Evolutionary conservation across 2,113 vertebrate genomes (phyloP), one percentile per base, ranked within the genome.

Genomic region (Pelecanus crispus): DNA sequence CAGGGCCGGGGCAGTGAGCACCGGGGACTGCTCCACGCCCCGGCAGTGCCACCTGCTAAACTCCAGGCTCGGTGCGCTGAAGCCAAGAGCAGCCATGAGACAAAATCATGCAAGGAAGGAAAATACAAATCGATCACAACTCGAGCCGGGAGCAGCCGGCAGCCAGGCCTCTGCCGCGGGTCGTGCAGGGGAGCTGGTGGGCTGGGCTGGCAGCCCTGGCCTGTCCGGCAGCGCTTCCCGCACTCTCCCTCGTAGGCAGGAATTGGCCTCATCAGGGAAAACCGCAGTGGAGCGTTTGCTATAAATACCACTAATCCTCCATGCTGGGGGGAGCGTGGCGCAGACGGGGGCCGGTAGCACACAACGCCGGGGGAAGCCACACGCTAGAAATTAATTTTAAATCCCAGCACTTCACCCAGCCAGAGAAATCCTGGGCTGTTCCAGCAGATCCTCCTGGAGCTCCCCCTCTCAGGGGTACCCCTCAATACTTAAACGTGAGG

Each of bases 191-290:
- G 50, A 15, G 32, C 40, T 5, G 11, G 42, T 2, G 42, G 2
- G 10, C 17, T 2, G 31, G n/a, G 42, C n/a, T 14, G 15, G 26
- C 26, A n/a, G 31, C 29, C 36, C 11, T 4, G 15, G 58, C 34
- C 2, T 1, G 11, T 16, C 28, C 9, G 2, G 24, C 8, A 3
- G 44, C n/a, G 2, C 21, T 42, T 40, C 66, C 72, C 0, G 0
- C 1, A 7, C 24, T 83, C 47, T 10, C 38, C 31, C 44, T 34
- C 8, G 1, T 21, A 6, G 40, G 75, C 86, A 71, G 90, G 80
- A 91, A 77, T 65, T 28, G 55, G 83, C 89, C 83, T 90, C 44
- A 2, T 2, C 1, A 14, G 75, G 86, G 26, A 38, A 65, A 79
- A 42, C 0, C 5, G n/a, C 45, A 62, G 19, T 2, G 20, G n/a